Base-by-base conservation (phyloP, 2,888 invertebrate genomes). In the Clostera curtula region DNA sequence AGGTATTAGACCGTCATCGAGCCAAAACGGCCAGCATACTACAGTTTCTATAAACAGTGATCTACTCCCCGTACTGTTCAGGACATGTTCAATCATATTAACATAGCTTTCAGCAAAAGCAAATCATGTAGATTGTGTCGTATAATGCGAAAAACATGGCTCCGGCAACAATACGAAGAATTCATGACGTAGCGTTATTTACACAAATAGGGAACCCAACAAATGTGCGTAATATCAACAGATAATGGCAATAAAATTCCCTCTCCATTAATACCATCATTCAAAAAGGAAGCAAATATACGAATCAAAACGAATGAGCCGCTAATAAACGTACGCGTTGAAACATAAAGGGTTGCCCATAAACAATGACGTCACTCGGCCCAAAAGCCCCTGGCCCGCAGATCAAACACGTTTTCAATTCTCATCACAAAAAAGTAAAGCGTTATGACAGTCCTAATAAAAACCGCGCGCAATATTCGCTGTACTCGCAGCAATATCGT, bases 381-480 rank as follows among this genome's bases (percentile, higher is more conserved):
- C 14, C 23, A 23, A 23, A 22, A 52, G 52, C 37, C 44, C 43
- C 38, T 38, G 50, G 45, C 33, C 38, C 27, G 53, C 69, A 70
- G 64, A 73, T 71, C 72, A 73, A 73, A 73, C 75, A 74, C 66
- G 69, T 79, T 79, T 77, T 77, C 77, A 75, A 77, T 80, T 79
- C 75, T 74, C 79, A 80, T 80, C 80, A 80, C 15, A 75, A 80
- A 73, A 77, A 71, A 47, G 71, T 65, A 69, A 68, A 70, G 43
- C 70, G 72, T 71, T 79, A 75, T 75, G 80, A 75, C 73, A 65
- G 51, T 63, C 65, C 72, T 73, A 76, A 79, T 80, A 77, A 79
- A 77, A 80, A 71, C 67, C 56, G 63, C 57, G 57, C 57, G 70
- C 74, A 69, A 74, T 80, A 75, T 71, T 61, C 70, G 61, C 68